phyloP scores from a whole-genome alignment of 2,888 invertebrate genomes.

The Hypena proboscidalis region DNA sequence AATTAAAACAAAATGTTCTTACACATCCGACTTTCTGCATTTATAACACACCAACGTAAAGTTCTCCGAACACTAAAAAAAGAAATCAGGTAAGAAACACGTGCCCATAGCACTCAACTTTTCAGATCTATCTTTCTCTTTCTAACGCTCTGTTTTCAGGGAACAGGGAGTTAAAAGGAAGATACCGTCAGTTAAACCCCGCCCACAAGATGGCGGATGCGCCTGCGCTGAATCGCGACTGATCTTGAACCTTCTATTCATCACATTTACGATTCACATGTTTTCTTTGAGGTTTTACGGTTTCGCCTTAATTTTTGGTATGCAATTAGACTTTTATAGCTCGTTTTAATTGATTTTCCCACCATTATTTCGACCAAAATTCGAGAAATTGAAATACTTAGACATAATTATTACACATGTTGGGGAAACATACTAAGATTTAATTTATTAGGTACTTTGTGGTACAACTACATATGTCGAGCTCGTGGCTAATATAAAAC shows the following conservation, averaged over 20 bases:
- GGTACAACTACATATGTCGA: no score
- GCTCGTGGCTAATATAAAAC: no score
- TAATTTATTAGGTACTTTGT: no score
- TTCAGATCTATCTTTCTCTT: conserved; percentile 56
- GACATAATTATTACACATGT: conserved; percentile 38
- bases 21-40: background rate
- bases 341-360: conserved; percentile 57
- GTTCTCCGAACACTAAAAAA: background rate
- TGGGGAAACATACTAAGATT: no score
- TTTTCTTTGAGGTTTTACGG: conserved; percentile 74
- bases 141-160: conserved; percentile 54
- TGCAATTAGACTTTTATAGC: conserved; percentile 66
- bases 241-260: conserved; percentile 80
- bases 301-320: conserved; percentile 74
- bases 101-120: conserved; percentile 23
- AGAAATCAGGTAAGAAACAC: conserved; percentile 39
- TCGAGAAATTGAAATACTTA: conserved; percentile 40
- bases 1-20: no score
- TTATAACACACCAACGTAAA: background rate
- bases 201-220: conserved; percentile 76
- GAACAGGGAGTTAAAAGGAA: conserved; percentile 53
- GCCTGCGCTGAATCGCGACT: conserved; percentile 58
- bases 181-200: conserved; percentile 56
- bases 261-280: conserved; percentile 74
- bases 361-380: conserved; percentile 52